Base-by-base conservation (phyloP, 2,888 invertebrate genomes). In the Cynaeus angustus region DNA sequence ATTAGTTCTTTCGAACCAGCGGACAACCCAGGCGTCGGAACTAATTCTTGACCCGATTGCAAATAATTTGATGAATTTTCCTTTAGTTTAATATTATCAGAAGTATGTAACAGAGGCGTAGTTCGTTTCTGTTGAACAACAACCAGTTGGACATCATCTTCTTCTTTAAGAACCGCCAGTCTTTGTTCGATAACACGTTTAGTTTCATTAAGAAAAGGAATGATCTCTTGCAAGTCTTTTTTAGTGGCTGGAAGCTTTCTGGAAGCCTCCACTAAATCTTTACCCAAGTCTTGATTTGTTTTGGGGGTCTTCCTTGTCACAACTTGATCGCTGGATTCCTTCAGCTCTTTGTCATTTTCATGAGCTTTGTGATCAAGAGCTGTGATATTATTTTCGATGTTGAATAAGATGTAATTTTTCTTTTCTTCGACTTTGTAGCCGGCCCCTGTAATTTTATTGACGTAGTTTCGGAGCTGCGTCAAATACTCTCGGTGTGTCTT, bases 371-470 rank as follows among this genome's bases (percentile, higher is more conserved):
- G 5, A 9, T 58, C 67, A 9, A 67, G 37, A 8, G 43, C 52
- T 7, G n/a, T 9, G n/a, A 67, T 50, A 14, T 52, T 59, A 9
- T 58, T 53, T 7, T 52, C 50, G 2, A 68, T 52, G n/a, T 50
- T 56, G 13, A 33, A 33, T 8, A 62, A 50, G 9, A 64, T 50
- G 30, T 64, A 43, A 26, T 64, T 33, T 8, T 61, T 64, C 46
- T 58, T 64, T 7, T 58, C 58, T 0, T 30, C 28, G n/a, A 68
- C 16, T 48, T 38, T 58, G 8, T 21, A 1, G 30, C 9, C 28
- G 1, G 43, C 26, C 13, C 16, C 59, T 5, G 38, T 10, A 12
- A 70, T 16, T 37, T 53, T 52, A 1, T 9, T 10, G 1, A 70
- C 66, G 28, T 59, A 53, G 0, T 66, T 59, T 12, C 12, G 9